phyloP scores from a whole-genome alignment of 2,888 invertebrate genomes.

The Polydrusus tereticollis region DNA sequence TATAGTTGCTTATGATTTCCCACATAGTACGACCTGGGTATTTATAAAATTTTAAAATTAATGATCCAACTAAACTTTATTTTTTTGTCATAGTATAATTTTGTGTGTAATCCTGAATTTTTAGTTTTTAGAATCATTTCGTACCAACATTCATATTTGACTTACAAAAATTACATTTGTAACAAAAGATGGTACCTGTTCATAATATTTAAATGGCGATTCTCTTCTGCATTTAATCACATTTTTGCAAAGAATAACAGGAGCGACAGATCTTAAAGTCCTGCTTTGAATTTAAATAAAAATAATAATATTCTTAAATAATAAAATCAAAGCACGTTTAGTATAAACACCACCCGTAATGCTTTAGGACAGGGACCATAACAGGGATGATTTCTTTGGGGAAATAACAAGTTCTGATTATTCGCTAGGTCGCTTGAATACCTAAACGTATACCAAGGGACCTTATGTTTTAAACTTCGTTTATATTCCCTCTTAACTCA shows the following conservation, averaged over 20 bases:
- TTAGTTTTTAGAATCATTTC: too few species aligned
- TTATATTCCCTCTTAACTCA: neutral
- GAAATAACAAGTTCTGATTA: slow-evolving; percentile 68
- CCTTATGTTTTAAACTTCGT: slow-evolving; percentile 57
- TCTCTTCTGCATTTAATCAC: slow-evolving; percentile 1
- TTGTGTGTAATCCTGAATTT: too few species aligned
- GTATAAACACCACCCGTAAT: slow-evolving; percentile 52
- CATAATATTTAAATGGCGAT: too few species aligned
- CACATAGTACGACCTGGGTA: too few species aligned
- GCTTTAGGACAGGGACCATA: neutral
- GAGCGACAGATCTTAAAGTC: slow-evolving; percentile 5
- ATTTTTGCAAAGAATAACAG: neutral
- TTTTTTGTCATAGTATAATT: too few species aligned
- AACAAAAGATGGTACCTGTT: too few species aligned
- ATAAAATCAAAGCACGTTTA: slow-evolving; percentile 59
- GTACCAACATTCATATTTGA: too few species aligned
- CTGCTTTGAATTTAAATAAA: slow-evolving; percentile 38
- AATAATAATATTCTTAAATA: slow-evolving; percentile 41
- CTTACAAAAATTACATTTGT: too few species aligned
- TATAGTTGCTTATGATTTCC: too few species aligned
- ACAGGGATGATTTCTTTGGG: slow-evolving; percentile 64
- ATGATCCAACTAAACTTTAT: too few species aligned
- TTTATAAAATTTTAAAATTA: too few species aligned
- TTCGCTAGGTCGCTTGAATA: slow-evolving; percentile 60
- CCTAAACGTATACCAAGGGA: slow-evolving; percentile 59